A percentile compares a stretch with the other conserved stretches of the same genome.
phyloP scores from a whole-genome alignment of 2,888 invertebrate genomes.

The Rhimphoctona megacephalus region DNA sequence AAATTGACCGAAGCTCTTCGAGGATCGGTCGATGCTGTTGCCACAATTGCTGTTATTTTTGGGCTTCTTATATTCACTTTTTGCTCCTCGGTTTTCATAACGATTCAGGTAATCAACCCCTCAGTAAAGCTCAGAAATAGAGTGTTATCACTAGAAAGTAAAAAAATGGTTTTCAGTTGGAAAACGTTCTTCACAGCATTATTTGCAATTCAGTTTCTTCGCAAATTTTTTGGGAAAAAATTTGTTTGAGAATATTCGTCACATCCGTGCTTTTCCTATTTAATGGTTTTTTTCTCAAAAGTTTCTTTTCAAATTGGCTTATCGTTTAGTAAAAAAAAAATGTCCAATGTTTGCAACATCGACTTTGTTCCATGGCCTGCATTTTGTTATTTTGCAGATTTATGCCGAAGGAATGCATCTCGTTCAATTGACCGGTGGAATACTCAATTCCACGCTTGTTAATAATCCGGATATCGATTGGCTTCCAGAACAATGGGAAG shows the following conservation, averaged over 20 bases:
- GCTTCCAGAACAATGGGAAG: slow-evolving; percentile 93
- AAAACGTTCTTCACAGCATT: not conserved
- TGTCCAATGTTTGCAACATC: not conserved
- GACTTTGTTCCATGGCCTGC: not conserved
- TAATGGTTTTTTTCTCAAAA: not conserved
- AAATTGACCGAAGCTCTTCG: slow-evolving; percentile 88
- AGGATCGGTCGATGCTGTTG: slow-evolving; percentile 93
- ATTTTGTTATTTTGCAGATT: slow-evolving; percentile 86
- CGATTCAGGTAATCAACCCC: slow-evolving; percentile 89
- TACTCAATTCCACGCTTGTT: slow-evolving; percentile 95
- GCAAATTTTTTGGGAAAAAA: not conserved
- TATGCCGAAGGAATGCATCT: slow-evolving; percentile 97
- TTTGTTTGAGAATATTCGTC: not conserved
- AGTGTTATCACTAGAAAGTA: not conserved
- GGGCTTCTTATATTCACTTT: slow-evolving; percentile 93
- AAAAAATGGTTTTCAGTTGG: not conserved
- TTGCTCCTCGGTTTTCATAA: slow-evolving; percentile 93
- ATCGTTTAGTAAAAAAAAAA: not conserved
- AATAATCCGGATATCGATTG: slow-evolving; percentile 93
- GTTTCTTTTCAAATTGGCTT: not conserved
- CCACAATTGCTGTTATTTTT: slow-evolving; percentile 94
- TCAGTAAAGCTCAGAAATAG: not conserved
- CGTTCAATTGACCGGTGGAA: slow-evolving; percentile 94
- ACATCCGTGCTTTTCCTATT: not conserved
- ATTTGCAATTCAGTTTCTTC: not conserved